These are phyloP conservation scores for Chloroceryle inda DNA, from an alignment of 2,797 vertebrate genomes.

Conservation along the genomic window DNA sequence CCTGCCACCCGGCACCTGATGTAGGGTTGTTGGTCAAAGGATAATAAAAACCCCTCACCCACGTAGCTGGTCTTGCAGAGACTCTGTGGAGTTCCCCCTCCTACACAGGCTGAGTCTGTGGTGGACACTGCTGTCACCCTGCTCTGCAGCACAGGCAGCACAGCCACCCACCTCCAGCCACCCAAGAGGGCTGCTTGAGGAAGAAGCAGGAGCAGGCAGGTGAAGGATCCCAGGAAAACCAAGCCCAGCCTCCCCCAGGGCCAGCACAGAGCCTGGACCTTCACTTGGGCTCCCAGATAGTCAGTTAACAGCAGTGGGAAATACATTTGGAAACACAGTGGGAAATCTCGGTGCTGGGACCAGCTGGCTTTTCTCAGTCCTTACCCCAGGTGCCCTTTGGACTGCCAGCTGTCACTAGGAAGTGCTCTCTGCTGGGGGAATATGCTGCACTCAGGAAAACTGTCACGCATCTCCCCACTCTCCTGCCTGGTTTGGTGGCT, in stretches of 20 bases:
- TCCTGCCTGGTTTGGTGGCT: neutral
- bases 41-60: neutral
- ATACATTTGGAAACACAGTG: neutral
- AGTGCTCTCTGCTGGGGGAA: neutral
- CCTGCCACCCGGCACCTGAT: fast-evolving
- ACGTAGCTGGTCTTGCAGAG: fast-evolving
- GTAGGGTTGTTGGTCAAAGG: neutral
- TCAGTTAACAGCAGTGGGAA: neutral
- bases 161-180: neutral
- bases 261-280: neutral
- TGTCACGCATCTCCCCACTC: neutral
- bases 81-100: neutral
- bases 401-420: neutral
- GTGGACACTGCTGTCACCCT: neutral
- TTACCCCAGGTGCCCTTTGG: neutral
- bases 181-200: fast-evolving
- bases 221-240: neutral
- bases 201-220: neutral
- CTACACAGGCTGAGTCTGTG: neutral
- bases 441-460: fast-evolving
- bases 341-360: neutral
- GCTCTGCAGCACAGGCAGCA: fast-evolving
- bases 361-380: neutral
- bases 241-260: fast-evolving
- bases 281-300: neutral